phyloP scores from a whole-genome alignment of 2,797 vertebrate genomes.

The Microctenopoma lineatum region DNA sequence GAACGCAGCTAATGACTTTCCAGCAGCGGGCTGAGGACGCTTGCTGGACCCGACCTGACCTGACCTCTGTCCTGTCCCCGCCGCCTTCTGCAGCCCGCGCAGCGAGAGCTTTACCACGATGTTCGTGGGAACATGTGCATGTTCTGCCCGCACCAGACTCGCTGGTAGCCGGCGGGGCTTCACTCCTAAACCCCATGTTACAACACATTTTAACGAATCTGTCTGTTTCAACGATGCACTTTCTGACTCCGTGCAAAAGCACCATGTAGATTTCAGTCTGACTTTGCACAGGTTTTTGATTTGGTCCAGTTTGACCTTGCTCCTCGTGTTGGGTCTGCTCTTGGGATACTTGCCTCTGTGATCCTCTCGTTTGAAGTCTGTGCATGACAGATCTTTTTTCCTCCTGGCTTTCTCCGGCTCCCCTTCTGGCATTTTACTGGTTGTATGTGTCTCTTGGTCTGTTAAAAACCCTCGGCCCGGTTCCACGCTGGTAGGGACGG shows the following conservation, averaged over 20 bases:
- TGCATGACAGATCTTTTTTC: not conserved
- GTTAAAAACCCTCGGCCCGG: not conserved
- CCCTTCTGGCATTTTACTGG: fast-evolving
- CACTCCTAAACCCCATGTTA: not conserved
- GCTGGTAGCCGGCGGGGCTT: no score
- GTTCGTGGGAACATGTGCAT: no score
- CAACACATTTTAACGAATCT: not conserved
- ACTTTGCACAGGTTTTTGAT: not conserved
- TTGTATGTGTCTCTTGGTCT: not conserved
- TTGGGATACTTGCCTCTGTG: conserved; percentile 34
- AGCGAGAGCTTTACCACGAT: not conserved
- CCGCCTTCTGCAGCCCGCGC: not conserved
- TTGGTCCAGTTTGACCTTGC: not conserved
- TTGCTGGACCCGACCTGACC: not conserved
- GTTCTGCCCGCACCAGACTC: no score
- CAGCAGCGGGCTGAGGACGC: not conserved
- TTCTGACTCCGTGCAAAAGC: not conserved
- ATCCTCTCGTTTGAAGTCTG: not conserved
- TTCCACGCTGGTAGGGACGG: fast-evolving
- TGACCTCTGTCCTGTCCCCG: not conserved
- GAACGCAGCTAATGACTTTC: not conserved
- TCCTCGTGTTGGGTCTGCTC: conserved; percentile 16
- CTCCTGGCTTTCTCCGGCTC: not conserved
- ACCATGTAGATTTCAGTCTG: not conserved
- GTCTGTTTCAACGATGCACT: not conserved